Evolutionary conservation across 2,888 invertebrate genomes (phyloP).

Genomic region (Mesopsocus fuscifrons): DNA sequence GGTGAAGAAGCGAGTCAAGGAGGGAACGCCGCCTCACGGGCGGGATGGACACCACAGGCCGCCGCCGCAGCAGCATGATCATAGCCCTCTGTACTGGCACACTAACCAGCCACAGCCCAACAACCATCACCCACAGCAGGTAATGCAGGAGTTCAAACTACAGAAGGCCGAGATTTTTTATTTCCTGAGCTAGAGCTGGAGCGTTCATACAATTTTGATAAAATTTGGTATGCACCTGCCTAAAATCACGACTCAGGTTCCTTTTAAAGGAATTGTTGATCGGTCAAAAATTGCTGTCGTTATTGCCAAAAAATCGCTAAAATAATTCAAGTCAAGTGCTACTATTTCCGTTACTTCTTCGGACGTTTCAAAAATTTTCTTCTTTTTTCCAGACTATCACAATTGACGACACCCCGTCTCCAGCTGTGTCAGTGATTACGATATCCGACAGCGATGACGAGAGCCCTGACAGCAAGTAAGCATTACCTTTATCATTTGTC

Average conservation of each 20-base stretch:
- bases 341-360: too few species aligned
- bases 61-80: background rate
- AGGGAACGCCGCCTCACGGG: slow-evolving; percentile 64
- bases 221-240: too few species aligned
- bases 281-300: too few species aligned
- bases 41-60: background rate
- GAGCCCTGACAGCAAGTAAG: slow-evolving; percentile 26
- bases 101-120: background rate
- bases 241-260: too few species aligned
- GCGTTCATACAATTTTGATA: too few species aligned
- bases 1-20: slow-evolving; percentile 92
- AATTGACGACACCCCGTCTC: slow-evolving; percentile 87
- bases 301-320: too few species aligned
- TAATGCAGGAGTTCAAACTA: too few species aligned
- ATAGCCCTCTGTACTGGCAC: slow-evolving; percentile 4
- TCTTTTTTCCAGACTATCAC: slow-evolving; percentile 94
- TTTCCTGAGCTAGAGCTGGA: too few species aligned
- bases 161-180: too few species aligned
- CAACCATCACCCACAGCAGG: background rate
- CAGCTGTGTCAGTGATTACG: slow-evolving; percentile 86
- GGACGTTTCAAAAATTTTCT: too few species aligned
- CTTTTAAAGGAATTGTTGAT: too few species aligned
- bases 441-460: slow-evolving; percentile 93
- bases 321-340: too few species aligned
- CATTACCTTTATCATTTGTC: slow-evolving; percentile 2